Evolutionary conservation across 2,888 invertebrate species (phyloP).

Genomic region (Cheilosia impressa): DNA sequence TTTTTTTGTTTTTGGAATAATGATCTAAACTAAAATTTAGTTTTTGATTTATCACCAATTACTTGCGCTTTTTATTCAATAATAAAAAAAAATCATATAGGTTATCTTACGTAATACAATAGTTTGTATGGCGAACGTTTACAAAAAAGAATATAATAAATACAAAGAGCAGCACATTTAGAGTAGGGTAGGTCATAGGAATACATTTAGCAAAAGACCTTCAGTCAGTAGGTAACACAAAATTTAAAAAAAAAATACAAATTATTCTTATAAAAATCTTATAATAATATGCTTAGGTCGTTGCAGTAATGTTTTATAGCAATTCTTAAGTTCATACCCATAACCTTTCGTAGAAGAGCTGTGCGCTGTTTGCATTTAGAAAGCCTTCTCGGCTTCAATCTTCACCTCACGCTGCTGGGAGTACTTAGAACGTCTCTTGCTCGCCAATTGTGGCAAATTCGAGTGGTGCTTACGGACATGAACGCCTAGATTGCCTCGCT

Average conservation of each 20-base stretch:
- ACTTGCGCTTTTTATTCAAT: constrained; percentile 50
- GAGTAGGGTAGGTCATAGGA: constrained; percentile 1
- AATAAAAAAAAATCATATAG: constrained; percentile 7
- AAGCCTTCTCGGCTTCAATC: constrained; percentile 73
- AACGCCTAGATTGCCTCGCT: constrained; percentile 91
- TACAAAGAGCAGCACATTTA: constrained; percentile 56
- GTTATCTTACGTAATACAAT: constrained; percentile 18
- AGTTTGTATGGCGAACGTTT: constrained; percentile 42
- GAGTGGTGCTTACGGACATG: constrained; percentile 91
- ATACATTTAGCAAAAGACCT: constrained; percentile 7
- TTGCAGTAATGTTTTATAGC: constrained; percentile 7
- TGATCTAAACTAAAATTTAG: constrained; percentile 41
- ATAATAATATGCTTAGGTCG: constrained; percentile 16
- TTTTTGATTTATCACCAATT: constrained; percentile 65
- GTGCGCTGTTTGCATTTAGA: constrained; percentile 27
- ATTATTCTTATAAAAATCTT: constrained; percentile 18
- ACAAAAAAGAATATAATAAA: constrained; percentile 25
- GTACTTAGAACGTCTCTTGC: constrained; percentile 81
- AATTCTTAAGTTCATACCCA: constrained; percentile 25
- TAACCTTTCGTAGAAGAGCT: constrained; percentile 1
- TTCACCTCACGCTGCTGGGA: constrained; percentile 78
- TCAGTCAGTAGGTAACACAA: constrained; percentile 18
- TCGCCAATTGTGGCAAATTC: constrained; percentile 81
- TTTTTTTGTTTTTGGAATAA: constrained; percentile 69
- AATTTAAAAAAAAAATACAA: constrained; percentile 22